These are phyloP conservation scores for Tribolium freemani DNA, from an alignment of 2,888 invertebrate species.

Conservation along the genomic window DNA sequence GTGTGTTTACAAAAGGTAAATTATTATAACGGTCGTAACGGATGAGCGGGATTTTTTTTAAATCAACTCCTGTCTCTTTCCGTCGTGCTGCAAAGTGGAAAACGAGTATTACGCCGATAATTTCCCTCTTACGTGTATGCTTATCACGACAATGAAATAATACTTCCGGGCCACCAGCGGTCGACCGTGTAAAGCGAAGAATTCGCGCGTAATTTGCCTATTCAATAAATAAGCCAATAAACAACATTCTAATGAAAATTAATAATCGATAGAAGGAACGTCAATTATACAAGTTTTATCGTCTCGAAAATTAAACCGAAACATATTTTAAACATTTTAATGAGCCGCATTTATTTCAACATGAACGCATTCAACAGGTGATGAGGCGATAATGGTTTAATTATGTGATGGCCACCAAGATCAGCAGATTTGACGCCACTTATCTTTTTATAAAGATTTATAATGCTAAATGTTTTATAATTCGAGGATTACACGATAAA, in stretches of 20 bases:
- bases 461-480: slow-evolving; percentile 15
- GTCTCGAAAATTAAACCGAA: too few species aligned
- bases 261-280: not conserved
- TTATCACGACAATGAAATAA: slow-evolving; percentile 20
- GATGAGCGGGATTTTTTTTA: slow-evolving; percentile 9
- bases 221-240: not conserved
- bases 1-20: slow-evolving; percentile 15
- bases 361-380: slow-evolving; percentile 11
- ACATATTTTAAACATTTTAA: not conserved
- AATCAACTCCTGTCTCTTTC: not conserved
- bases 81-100: not conserved
- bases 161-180: slow-evolving; percentile 1
- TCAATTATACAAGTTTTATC: too few species aligned
- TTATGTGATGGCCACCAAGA: slow-evolving; percentile 13
- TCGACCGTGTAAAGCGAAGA: not conserved
- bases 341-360: not conserved
- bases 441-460: slow-evolving; percentile 12
- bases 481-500: slow-evolving; percentile 16
- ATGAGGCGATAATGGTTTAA: slow-evolving; percentile 15
- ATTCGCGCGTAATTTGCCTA: not conserved
- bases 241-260: not conserved
- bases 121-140: slow-evolving; percentile 5
- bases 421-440: slow-evolving; percentile 20
- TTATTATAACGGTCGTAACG: slow-evolving; percentile 24
- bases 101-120: not conserved